phyloP scores from a whole-genome alignment of 2,113 vertebrate genomes.

The Martes martes region DNA sequence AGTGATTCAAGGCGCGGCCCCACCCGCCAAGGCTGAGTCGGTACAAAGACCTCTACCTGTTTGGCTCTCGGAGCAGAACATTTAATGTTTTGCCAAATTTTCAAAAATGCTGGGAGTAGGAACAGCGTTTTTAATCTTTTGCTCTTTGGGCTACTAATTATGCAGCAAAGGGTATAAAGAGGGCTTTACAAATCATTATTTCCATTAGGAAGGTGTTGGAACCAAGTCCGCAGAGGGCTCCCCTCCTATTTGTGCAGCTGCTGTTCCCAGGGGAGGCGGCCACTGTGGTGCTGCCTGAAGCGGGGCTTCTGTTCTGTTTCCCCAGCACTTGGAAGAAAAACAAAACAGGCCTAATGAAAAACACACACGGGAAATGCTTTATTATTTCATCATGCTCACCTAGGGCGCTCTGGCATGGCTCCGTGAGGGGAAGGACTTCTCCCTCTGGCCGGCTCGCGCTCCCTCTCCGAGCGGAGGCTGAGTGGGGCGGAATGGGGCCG shows the following conservation, averaged over 20 bases:
- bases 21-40: conserved; percentile 71
- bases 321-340: conserved; percentile 98
- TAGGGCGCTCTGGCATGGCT: conserved; percentile 94
- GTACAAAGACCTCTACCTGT: conserved; percentile 81
- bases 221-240: conserved; percentile 84
- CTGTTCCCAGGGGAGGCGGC: conserved; percentile 88
- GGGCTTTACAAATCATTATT: conserved; percentile 94
- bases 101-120: conserved; percentile 85
- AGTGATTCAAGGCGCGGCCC: conserved; percentile 84
- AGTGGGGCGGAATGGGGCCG: conserved; percentile 82
- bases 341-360: conserved; percentile 98
- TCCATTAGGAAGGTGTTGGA: conserved; percentile 93
- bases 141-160: conserved; percentile 85
- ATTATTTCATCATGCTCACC: conserved; percentile 99
- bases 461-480: conserved; percentile 68
- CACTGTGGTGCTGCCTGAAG: conserved; percentile 89
- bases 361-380: conserved; percentile 99
- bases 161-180: conserved; percentile 83
- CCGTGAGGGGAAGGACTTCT: conserved; percentile 88
- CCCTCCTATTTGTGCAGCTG: conserved; percentile 91
- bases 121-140: conserved; percentile 85
- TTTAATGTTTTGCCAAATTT: conserved; percentile 84
- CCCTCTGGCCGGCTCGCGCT: conserved; percentile 81
- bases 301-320: conserved; percentile 96
- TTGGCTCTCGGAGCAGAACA: conserved; percentile 83